Percentiles rank a stretch among this genome's conserved stretches.
Conservation (phyloP, 1,140 invertebrate species). For the Elysia chlorotica region DNA sequence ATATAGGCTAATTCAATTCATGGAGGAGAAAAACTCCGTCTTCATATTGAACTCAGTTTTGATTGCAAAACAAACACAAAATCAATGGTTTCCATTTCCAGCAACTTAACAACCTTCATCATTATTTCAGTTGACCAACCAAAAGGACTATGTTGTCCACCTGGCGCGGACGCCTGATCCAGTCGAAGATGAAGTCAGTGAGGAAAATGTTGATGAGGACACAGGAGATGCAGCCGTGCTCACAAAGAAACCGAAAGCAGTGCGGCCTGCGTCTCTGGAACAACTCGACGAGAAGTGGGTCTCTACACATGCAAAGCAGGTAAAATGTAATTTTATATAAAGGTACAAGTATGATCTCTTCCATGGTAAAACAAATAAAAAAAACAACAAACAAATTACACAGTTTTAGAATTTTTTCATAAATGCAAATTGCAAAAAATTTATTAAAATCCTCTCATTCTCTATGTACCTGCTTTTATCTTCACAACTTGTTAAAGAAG, state of each 20-base stretch:
- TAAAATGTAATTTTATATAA: slow-evolving; percentile 23
- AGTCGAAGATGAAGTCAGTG: slow-evolving; percentile 61
- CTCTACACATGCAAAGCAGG: slow-evolving; percentile 61
- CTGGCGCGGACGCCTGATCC: slow-evolving; percentile 74
- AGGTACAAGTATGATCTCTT: no score
- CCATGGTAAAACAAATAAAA: no score
- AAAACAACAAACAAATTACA: no score
- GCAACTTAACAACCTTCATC: not conserved
- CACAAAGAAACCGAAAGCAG: slow-evolving; percentile 27
- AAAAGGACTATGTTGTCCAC: slow-evolving; percentile 75
- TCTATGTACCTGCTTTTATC: no score
- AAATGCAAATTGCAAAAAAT: no score
- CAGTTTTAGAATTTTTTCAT: no score
- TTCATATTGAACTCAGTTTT: not conserved
- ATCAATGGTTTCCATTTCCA: not conserved
- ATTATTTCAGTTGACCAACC: slow-evolving; percentile 65
- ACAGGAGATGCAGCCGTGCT: slow-evolving; percentile 28
- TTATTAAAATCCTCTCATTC: no score
- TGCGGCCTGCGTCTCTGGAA: slow-evolving; percentile 38
- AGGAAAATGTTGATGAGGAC: slow-evolving; percentile 40
- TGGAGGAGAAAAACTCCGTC: not conserved
- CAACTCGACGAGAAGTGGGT: slow-evolving; percentile 54
- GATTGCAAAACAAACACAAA: not conserved
- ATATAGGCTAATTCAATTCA: no score
- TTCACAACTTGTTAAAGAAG: no score